Evolutionary conservation across 2,113 vertebrate genomes (phyloP).

Genomic region (Forbesichthys agassizii): DNA sequence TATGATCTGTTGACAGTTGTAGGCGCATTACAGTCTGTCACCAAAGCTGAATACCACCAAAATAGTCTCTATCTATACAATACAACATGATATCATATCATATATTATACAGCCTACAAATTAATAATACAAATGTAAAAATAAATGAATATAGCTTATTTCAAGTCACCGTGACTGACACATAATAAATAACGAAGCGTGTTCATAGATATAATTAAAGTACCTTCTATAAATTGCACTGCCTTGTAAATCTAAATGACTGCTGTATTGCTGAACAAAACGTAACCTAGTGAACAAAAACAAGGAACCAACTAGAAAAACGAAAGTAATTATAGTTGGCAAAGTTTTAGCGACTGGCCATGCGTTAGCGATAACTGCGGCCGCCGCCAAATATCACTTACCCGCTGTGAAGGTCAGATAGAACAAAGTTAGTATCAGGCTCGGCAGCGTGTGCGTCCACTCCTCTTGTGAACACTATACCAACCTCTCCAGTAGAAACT

Average conservation of each 20-base stretch:
- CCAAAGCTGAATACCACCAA: not conserved
- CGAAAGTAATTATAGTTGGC: not conserved
- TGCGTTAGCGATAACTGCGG: not conserved
- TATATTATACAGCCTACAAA: no score
- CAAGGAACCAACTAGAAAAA: not conserved
- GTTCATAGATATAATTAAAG: no score
- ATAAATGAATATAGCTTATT: no score
- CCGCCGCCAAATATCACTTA: slow-evolving; percentile 66
- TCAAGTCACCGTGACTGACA: no score
- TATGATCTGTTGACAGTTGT: slow-evolving; percentile 30
- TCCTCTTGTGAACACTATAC: slow-evolving; percentile 19
- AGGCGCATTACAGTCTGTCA: not conserved
- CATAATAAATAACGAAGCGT: no score
- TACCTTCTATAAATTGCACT: no score
- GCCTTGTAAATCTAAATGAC: no score
- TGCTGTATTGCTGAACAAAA: no score
- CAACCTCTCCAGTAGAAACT: not conserved
- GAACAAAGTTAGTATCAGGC: slow-evolving; percentile 59
- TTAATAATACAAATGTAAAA: no score
- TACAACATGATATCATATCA: no score
- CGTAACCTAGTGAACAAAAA: no score
- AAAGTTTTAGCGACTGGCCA: not conserved
- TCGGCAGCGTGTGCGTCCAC: slow-evolving; percentile 53
- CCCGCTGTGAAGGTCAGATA: slow-evolving; percentile 82
- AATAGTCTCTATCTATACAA: no score